Base-by-base conservation (phyloP, 2,888 invertebrate species). In the Drosophila pegasa region DNA sequence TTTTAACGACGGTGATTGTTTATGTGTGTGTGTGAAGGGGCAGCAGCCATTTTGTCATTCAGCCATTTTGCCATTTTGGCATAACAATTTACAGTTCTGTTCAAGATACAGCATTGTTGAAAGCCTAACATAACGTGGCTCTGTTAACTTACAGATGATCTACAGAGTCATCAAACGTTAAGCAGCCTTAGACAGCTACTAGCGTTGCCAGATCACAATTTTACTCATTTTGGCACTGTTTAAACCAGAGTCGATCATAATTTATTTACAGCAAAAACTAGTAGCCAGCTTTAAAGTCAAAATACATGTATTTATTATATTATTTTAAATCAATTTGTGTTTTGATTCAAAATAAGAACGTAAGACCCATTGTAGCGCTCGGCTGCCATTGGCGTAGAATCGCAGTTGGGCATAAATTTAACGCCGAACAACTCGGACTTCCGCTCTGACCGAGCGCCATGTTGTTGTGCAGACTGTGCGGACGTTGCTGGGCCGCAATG, bases 401-500 rank as follows among this genome's bases (percentile, higher is more conserved):
- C 56, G 55, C 70, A 71, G 77, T 66, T 71, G 74, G 78, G 80
- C 80, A 84, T 84, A 84, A 84, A 84, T 84, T 88, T 74, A 70
- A 84, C 63, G 75, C 73, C 78, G 71, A 71, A 74, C 87, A 80
- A 75, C 66, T 71, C 80, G 84, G 76, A 85, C 88, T 84, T 85
- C 84, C 88, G 87, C 61, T 78, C 60, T 59, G 73, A 67, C 78
- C 76, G 67, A 84, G 72, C 84, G 88, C 84, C 71, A 87, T 88
- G 88, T 87, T 88, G 84, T 71, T 67, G 67, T 83, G 69, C 80
- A 80, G 80, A 47, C 71, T 69, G 71, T 72, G 71, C 63, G 63
- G 74, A 64, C 67, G 45, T 61, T 25, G 38, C 41, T 43, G 55
- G 41, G 55, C 56, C 63, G 45, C 56, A 56, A 22, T 45, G 43